Evolutionary conservation across 2,888 invertebrate species (phyloP).

Genomic region (Morpho deidamia): DNA sequence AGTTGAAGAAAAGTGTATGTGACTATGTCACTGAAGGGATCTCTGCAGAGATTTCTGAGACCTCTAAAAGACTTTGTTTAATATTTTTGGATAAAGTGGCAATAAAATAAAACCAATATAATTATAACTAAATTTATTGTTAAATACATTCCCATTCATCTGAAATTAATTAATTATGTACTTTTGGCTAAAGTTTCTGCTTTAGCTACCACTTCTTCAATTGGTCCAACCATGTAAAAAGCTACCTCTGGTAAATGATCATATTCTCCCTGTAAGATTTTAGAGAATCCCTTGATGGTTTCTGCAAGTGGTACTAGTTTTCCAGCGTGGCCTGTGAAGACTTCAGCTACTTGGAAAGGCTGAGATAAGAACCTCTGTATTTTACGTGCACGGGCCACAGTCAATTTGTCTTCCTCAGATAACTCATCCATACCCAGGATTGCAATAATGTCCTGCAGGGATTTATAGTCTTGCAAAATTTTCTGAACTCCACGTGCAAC

Average conservation of each 20-base stretch:
- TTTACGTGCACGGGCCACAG: slow-evolving; percentile 95
- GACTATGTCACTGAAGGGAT: no score
- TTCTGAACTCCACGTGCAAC: slow-evolving; percentile 95
- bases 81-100: not conserved
- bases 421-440: slow-evolving; percentile 92
- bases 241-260: slow-evolving; percentile 96
- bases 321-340: slow-evolving; percentile 95
- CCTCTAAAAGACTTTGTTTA: not conserved
- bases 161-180: slow-evolving; percentile 28
- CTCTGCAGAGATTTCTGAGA: not conserved
- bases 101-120: slow-evolving; percentile 4
- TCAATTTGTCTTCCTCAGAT: slow-evolving; percentile 96
- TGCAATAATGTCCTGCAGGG: slow-evolving; percentile 92
- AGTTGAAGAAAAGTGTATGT: no score
- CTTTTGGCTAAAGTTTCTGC: slow-evolving; percentile 86
- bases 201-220: slow-evolving; percentile 74
- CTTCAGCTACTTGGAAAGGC: slow-evolving; percentile 95
- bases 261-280: slow-evolving; percentile 89
- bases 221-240: slow-evolving; percentile 88
- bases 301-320: slow-evolving; percentile 94
- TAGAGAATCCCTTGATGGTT: slow-evolving; percentile 93
- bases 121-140: slow-evolving; percentile 19
- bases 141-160: slow-evolving; percentile 13
- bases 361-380: slow-evolving; percentile 97
- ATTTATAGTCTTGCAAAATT: slow-evolving; percentile 90